Conservation (phyloP, 1,140 invertebrate species). For the Paramacrobiotus metropolitanus region DNA sequence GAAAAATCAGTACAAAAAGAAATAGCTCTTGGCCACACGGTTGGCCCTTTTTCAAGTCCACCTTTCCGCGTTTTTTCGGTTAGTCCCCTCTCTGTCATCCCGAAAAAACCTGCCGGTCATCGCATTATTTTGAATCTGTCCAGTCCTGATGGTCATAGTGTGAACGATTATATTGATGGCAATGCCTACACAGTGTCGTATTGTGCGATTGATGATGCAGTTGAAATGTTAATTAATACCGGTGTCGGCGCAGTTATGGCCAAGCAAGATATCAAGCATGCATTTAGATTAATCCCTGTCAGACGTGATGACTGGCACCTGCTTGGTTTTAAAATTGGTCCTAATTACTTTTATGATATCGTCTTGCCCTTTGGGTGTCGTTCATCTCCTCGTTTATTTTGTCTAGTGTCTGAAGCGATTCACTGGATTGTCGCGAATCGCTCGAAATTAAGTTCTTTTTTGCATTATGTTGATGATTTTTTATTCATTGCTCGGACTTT, state of each 20-base stretch:
- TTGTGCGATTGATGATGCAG: not conserved
- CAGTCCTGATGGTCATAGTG: not conserved
- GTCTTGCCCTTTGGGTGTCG: not conserved
- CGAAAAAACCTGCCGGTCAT: not conserved
- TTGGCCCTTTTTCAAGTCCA: not conserved
- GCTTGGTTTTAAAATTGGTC: not conserved
- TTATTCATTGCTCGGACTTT: not conserved
- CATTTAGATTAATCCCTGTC: not conserved
- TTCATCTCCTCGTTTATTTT: not conserved
- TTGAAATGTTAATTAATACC: not conserved
- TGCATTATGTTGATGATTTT: not conserved
- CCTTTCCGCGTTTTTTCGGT: not conserved
- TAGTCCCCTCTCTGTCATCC: not conserved
- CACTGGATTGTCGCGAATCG: not conserved
- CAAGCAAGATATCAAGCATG: not conserved
- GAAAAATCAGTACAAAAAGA: not conserved
- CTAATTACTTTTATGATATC: not conserved
- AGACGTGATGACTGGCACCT: not conserved
- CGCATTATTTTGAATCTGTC: not conserved
- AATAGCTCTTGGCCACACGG: not conserved
- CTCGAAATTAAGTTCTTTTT: not conserved
- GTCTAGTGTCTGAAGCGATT: not conserved
- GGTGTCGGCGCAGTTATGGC: not conserved
- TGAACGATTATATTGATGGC: not conserved
- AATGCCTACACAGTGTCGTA: not conserved